Base-by-base conservation (phyloP, 2,888 invertebrate genomes). In the Balanococcus diminutus region DNA sequence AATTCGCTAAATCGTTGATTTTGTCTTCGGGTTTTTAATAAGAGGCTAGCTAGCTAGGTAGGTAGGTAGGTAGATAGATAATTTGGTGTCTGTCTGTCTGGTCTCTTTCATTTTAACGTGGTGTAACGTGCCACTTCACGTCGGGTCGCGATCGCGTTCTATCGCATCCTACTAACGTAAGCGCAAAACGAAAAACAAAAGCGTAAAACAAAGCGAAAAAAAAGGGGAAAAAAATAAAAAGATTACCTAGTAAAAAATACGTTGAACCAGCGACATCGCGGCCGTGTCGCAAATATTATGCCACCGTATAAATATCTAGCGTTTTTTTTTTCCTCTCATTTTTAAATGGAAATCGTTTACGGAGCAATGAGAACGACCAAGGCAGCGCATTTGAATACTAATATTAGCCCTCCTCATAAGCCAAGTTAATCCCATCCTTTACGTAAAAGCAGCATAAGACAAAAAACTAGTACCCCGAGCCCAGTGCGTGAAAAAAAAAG, bases 381-480 rank as follows among this genome's bases (percentile, higher is more conserved):
- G 28, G 61, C 61, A 51, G 22, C 75, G 79, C 67, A 84, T 84
- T 72, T 72, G 46, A 84, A 72, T 72, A 72, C 46, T 84, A 46
- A 83, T 51, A 83, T 83, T 83, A 83, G 56, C 61, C 83, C 61
- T 42, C 8, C 28, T 46, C 82, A 9, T 25, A 25, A 61, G 31
- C 46, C n/a, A n/a, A 84, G 31, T 84, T 84, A 84, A 84, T 84
- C 84, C 46, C 72, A 39, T 84, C 75, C 39, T 39, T 56, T 56
- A 32, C 32, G 67, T 75, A 46, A 84, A 84, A 79, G n/a, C 67
- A 79, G 84, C 79, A 25, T 84, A 84, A 84, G 84, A 84, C 84
- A 84, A 84, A 84, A 84, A 83, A 84, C 72, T 72, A 67, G 36
- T 56, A 84, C 84, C 84, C 84, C 28, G 75, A 79, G 79, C 72